Conservation (phyloP, 2,888 invertebrate genomes). For the Alloplasta piceator region DNA sequence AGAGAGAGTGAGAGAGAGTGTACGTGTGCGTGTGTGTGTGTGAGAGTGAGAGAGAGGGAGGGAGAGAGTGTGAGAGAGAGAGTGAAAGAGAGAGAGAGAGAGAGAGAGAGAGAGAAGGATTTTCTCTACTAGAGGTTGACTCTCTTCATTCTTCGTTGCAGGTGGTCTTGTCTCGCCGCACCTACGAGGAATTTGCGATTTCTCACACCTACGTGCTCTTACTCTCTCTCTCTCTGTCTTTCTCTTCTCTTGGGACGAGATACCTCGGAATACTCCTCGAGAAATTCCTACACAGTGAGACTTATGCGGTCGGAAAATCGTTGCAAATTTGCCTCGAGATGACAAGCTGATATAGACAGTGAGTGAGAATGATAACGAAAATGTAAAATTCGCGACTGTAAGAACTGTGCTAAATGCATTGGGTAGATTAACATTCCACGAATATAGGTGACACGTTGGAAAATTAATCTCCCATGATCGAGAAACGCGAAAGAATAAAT, state of each 20-base stretch:
- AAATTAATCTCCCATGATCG: slow-evolving; percentile 50
- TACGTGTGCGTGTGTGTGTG: too few relatives aligned
- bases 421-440: slow-evolving; percentile 62
- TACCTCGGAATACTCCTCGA: slow-evolving; percentile 44
- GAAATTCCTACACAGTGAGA: slow-evolving; percentile 64
- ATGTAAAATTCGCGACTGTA: slow-evolving; percentile 36
- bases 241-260: slow-evolving; percentile 28
- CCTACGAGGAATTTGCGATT: slow-evolving; percentile 80
- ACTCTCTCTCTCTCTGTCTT: slow-evolving; percentile 18
- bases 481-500: slow-evolving; percentile 21
- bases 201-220: slow-evolving; percentile 68
- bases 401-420: slow-evolving; percentile 54
- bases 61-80: slow-evolving; percentile 45
- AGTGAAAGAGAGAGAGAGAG: slow-evolving; percentile 50
- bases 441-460: slow-evolving; percentile 41
- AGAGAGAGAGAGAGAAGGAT: slow-evolving; percentile 48
- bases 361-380: slow-evolving; percentile 28
- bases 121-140: slow-evolving; percentile 62
- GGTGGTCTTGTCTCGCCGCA: slow-evolving; percentile 71
- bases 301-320: slow-evolving; percentile 60
- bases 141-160: slow-evolving; percentile 67
- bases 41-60: slow-evolving; percentile 46
- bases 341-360: slow-evolving; percentile 28
- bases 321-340: slow-evolving; percentile 54
- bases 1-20: slow-evolving; percentile 45